These are phyloP conservation scores for Microplitis demolitor DNA, from an alignment of 1,140 invertebrate genomes.

Conservation along the genomic window DNA sequence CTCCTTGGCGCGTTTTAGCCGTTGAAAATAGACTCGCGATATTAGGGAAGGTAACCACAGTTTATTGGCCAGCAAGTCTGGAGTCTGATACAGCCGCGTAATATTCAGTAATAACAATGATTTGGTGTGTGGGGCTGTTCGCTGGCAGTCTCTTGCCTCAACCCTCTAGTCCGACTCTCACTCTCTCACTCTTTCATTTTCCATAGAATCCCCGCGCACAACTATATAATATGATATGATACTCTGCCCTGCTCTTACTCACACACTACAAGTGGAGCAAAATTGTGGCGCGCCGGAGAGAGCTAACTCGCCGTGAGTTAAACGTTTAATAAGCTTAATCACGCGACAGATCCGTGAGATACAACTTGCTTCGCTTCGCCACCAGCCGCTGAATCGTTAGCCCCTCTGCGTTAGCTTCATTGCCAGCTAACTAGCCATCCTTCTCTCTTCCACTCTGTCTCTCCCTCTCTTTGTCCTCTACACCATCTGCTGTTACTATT, in stretches of 20 bases:
- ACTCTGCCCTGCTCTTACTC: background rate
- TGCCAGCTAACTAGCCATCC: conserved; percentile 19
- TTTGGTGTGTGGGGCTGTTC: conserved; percentile 54
- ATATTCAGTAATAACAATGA: conserved; percentile 62
- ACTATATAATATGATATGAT: background rate
- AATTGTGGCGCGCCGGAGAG: background rate
- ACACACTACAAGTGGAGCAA: conserved; percentile 7
- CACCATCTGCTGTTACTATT: conserved; percentile 62
- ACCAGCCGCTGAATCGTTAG: conserved; percentile 41
- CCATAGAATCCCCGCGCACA: conserved; percentile 22
- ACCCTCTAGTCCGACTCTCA: background rate
- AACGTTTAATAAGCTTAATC: conserved; percentile 64
- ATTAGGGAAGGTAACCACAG: conserved; percentile 56
- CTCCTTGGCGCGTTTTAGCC: conserved; percentile 5
- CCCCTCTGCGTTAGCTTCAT: conserved; percentile 13
- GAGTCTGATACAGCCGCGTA: conserved; percentile 56
- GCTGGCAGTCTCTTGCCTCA: conserved; percentile 19
- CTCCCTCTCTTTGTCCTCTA: conserved; percentile 6
- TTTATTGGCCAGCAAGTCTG: conserved; percentile 58
- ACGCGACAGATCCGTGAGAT: conserved; percentile 62
- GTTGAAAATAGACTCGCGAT: conserved; percentile 59
- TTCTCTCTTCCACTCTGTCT: conserved; percentile 1
- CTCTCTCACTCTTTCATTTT: conserved; percentile 23
- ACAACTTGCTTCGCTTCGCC: conserved; percentile 58
- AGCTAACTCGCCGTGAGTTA: conserved; percentile 53